Conservation (phyloP, 2,888 invertebrate genomes). For the Ennomos fuscantarius region DNA sequence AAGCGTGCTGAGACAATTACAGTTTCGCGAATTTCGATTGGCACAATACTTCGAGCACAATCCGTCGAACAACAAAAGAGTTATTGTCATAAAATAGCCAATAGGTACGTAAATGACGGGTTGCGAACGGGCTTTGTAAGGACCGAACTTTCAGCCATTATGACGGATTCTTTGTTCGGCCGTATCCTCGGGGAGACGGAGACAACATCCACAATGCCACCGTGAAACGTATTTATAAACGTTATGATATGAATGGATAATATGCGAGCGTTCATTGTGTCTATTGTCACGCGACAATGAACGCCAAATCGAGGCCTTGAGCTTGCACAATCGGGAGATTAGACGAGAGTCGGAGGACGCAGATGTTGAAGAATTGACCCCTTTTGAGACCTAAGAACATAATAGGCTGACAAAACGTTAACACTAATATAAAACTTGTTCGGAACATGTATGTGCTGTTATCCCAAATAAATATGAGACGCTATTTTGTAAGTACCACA, state of each 20-base stretch:
- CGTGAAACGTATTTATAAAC: conserved; percentile 80
- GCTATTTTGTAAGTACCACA: neutral
- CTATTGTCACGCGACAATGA: conserved; percentile 60
- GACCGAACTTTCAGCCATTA: conserved; percentile 74
- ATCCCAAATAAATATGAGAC: conserved; percentile 27
- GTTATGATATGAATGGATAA: conserved; percentile 83
- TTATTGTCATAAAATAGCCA: conserved; percentile 84
- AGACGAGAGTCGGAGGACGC: conserved; percentile 57
- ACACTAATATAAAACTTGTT: conserved; percentile 39
- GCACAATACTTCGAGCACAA: conserved; percentile 69
- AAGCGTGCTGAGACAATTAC: conserved; percentile 75
- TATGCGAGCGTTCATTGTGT: conserved; percentile 67
- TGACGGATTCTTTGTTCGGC: conserved; percentile 74
- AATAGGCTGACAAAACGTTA: conserved; percentile 37
- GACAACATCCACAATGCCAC: conserved; percentile 75
- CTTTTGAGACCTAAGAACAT: conserved; percentile 46
- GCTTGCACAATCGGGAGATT: conserved; percentile 74
- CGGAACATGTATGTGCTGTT: conserved; percentile 20
- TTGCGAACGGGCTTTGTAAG: conserved; percentile 73
- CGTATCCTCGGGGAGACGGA: conserved; percentile 78
- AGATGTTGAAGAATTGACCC: conserved; percentile 56
- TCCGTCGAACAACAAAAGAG: conserved; percentile 68
- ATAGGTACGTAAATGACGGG: conserved; percentile 84
- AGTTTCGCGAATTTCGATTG: conserved; percentile 77
- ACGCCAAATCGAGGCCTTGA: conserved; percentile 57